phyloP scores from a whole-genome alignment of 2,888 invertebrate species.

The Axea sp. region DNA sequence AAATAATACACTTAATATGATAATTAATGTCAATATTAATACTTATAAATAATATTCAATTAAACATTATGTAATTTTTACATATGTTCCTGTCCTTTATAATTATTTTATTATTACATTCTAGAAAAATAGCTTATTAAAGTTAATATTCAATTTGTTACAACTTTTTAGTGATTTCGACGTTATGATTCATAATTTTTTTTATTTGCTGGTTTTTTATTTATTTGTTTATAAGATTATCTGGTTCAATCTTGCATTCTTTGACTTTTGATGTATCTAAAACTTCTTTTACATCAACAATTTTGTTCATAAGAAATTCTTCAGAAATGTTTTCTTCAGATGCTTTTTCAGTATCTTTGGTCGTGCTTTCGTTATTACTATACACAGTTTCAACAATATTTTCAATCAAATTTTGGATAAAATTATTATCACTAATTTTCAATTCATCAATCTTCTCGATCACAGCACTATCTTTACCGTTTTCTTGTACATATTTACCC shows the following conservation, averaged over 20 bases:
- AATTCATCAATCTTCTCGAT: conserved; percentile 11
- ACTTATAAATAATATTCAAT: too few species aligned
- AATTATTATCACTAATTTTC: conserved; percentile 4
- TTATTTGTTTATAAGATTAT: not conserved
- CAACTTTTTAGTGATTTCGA: not conserved
- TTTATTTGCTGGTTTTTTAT: too few species aligned
- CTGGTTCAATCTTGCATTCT: not conserved
- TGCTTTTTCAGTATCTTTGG: conserved; percentile 27
- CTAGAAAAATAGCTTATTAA: conserved; percentile 16
- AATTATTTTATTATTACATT: conserved; percentile 6
- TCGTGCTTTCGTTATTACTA: conserved; percentile 23
- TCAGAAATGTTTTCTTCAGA: not conserved
- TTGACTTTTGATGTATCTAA: not conserved
- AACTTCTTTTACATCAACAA: not conserved
- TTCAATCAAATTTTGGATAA: too few species aligned
- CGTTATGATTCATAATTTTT: too few species aligned
- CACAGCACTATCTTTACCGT: conserved; percentile 11
- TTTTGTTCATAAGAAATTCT: not conserved
- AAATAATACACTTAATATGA: too few species aligned
- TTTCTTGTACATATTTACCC: not conserved
- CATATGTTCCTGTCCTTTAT: conserved; percentile 4
- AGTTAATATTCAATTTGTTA: conserved; percentile 2
- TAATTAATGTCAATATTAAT: too few species aligned
- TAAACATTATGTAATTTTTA: too few species aligned
- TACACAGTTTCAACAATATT: conserved; percentile 12